These are phyloP conservation scores for Panagrolaimus sp. DNA, from an alignment of 1,140 invertebrate species.

Conservation along the genomic window DNA sequence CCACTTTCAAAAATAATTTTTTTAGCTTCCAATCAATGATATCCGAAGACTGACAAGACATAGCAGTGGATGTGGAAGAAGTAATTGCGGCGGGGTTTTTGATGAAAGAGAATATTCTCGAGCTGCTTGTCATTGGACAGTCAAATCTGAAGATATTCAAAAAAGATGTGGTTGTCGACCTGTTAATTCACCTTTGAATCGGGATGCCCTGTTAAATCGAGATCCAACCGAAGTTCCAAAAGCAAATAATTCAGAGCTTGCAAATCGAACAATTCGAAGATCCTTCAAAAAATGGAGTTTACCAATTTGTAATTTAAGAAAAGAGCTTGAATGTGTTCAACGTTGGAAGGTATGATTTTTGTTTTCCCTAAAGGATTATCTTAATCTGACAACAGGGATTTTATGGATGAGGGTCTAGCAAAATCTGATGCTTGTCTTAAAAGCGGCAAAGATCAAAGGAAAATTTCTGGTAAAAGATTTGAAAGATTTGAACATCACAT, in stretches of 20 bases:
- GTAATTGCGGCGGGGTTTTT: constrained; percentile 22
- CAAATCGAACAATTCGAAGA: constrained; percentile 12
- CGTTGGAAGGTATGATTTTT: constrained; percentile 10
- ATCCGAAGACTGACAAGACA: constrained; percentile 38
- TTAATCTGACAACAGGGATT: too few species aligned
- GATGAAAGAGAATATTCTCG: constrained; percentile 33
- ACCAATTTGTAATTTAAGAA: constrained; percentile 17
- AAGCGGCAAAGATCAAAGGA: too few species aligned
- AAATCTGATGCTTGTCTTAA: too few species aligned
- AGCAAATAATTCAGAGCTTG: background rate
- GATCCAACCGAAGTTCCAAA: constrained; percentile 22
- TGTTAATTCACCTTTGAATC: constrained; percentile 29
- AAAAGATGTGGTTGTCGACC: constrained; percentile 33
- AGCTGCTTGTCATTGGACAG: constrained; percentile 35
- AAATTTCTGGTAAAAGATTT: background rate
- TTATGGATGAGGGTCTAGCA: too few species aligned
- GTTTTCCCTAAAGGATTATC: too few species aligned
- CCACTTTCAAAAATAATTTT: constrained; percentile 12
- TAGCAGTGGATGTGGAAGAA: constrained; percentile 30
- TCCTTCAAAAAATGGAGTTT: constrained; percentile 3
- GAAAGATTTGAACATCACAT: too few species aligned
- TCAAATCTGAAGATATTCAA: constrained; percentile 28
- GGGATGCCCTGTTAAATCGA: constrained; percentile 17
- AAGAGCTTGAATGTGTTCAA: constrained; percentile 19
- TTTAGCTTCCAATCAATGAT: constrained; percentile 42